These are phyloP conservation scores for Zaprionus nigranus DNA, from an alignment of 1,140 invertebrate genomes.

Conservation along the genomic window DNA sequence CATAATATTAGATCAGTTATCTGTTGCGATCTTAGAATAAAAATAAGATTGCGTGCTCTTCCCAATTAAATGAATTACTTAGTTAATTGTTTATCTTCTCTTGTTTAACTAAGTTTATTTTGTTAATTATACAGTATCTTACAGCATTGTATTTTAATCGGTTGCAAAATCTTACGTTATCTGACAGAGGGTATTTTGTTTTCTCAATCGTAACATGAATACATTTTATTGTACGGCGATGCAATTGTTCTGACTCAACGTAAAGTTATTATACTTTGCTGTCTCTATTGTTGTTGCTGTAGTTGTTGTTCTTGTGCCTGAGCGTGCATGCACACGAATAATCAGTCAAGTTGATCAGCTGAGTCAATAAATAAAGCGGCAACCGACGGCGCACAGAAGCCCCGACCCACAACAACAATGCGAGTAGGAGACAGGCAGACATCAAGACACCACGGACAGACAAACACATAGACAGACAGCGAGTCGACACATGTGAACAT, in stretches of 20 bases:
- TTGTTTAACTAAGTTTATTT: not conserved
- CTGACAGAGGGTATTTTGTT: not conserved
- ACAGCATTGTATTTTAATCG: not conserved
- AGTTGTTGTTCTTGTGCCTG: conserved; percentile 30
- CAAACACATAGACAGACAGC: conserved; percentile 25
- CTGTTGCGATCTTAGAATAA: no score
- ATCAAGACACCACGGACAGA: conserved; percentile 12
- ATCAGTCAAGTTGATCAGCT: conserved; percentile 79
- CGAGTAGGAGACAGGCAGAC: conserved; percentile 4
- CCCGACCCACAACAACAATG: conserved; percentile 22
- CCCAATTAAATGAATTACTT: not conserved
- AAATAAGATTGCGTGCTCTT: no score
- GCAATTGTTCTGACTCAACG: conserved; percentile 35
- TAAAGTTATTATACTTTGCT: conserved; percentile 25
- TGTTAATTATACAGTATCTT: not conserved
- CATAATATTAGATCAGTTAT: no score
- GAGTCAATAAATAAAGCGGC: conserved; percentile 78
- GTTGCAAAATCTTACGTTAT: not conserved
- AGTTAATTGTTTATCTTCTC: not conserved
- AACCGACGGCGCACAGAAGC: conserved; percentile 48
- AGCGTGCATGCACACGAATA: conserved; percentile 72
- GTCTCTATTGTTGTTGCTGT: conserved; percentile 22
- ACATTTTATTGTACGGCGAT: conserved; percentile 11
- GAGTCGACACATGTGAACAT: conserved; percentile 63
- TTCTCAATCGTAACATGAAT: not conserved